Conservation (phyloP, 2,113 vertebrate species). For the Marcusenius ussheri region DNA sequence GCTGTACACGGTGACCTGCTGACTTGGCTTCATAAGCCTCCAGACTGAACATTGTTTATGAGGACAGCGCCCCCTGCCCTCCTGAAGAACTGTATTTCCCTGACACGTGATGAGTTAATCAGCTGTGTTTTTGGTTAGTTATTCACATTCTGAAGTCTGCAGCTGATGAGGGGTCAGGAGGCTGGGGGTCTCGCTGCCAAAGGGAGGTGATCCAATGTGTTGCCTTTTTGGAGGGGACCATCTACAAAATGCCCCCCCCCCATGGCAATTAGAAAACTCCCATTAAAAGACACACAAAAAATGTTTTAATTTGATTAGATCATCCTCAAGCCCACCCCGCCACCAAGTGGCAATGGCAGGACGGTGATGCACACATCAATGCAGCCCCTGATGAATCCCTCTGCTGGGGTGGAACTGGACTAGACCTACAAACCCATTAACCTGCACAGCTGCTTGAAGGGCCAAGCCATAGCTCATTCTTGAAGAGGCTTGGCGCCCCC, state of each 20-base stretch:
- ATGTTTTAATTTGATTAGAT: not conserved
- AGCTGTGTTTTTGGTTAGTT: not conserved
- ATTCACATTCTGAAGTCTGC: not conserved
- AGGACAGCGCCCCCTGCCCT: not conserved
- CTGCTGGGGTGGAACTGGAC: not conserved
- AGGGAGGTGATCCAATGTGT: not conserved
- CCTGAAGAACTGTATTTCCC: not conserved
- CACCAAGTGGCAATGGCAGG: not conserved
- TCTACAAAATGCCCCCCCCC: not conserved
- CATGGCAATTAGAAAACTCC: not conserved
- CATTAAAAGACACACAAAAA: not conserved
- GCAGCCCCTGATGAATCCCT: not conserved
- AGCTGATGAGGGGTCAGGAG: not conserved
- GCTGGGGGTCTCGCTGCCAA: not conserved
- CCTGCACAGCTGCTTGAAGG: constrained; percentile 1
- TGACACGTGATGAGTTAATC: not conserved
- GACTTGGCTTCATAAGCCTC: not conserved
- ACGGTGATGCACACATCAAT: not conserved
- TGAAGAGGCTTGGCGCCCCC: not conserved
- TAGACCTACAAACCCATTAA: constrained; percentile 9
- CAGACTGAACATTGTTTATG: not conserved
- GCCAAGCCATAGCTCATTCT: not conserved
- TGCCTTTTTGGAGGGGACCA: not conserved
- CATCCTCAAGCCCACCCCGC: not conserved
- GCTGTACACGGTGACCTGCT: not conserved